phyloP scores from a whole-genome alignment of 2,888 invertebrate species.

The Protonemura montana region DNA sequence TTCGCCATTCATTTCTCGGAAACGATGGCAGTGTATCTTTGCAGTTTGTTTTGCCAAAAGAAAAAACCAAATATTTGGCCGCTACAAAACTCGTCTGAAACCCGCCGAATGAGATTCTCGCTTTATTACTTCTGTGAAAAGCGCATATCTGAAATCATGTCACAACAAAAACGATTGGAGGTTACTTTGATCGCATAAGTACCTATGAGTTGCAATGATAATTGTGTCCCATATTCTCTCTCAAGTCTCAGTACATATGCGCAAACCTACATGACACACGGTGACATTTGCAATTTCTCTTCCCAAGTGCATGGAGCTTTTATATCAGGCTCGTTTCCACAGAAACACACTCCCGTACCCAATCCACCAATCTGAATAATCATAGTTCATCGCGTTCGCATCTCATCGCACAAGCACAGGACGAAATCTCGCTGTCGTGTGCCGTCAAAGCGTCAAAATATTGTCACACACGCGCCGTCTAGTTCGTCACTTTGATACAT shows the following conservation, averaged over 20 bases:
- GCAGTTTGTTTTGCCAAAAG: constrained; percentile 9
- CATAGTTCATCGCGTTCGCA: neutral
- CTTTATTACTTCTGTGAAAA: neutral
- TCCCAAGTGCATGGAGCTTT: neutral
- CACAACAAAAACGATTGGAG: neutral
- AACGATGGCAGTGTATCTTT: neutral
- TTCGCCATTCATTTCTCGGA: neutral
- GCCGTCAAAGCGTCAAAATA: constrained; percentile 7
- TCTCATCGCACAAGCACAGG: neutral
- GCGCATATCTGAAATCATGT: constrained; percentile 8
- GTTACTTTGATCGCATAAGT: neutral
- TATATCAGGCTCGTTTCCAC: neutral
- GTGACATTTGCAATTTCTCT: neutral
- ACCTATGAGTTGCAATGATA: neutral
- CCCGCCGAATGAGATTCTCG: constrained; percentile 17
- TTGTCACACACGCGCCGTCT: neutral
- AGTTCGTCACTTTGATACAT: neutral
- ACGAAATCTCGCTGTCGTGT: neutral
- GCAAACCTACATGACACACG: too few species aligned
- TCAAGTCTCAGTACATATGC: too few species aligned
- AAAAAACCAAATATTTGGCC: neutral
- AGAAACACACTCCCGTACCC: neutral
- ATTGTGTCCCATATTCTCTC: neutral
- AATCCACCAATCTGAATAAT: neutral
- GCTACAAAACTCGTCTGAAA: neutral